Conservation (phyloP, 2,797 vertebrate genomes). For the Enteromius treurensis region DNA sequence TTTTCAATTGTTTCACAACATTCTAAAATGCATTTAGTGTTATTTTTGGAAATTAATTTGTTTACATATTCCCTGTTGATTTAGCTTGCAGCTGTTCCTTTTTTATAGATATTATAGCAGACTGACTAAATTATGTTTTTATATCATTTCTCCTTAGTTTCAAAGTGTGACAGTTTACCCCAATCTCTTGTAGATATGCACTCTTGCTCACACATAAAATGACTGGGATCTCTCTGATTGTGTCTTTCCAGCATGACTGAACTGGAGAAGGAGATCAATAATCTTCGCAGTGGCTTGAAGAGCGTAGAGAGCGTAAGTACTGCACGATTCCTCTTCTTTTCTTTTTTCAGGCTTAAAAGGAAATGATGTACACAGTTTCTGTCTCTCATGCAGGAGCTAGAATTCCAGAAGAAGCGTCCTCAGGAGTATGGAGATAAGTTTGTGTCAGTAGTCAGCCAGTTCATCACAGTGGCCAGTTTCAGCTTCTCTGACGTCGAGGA, state of each 20-base stretch:
- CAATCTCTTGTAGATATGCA: neutral
- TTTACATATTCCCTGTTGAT: neutral
- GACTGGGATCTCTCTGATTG: neutral
- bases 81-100: neutral
- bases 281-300: constrained; percentile 90
- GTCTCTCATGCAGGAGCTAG: constrained; percentile 83
- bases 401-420: constrained; percentile 89
- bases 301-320: constrained; percentile 93
- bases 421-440: constrained; percentile 92
- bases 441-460: constrained; percentile 97
- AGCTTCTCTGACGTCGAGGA: constrained; percentile 98
- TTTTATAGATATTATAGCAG: neutral
- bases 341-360: neutral
- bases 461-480: constrained; percentile 96
- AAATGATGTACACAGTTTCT: neutral
- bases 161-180: neutral
- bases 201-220: neutral
- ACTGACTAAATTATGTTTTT: neutral
- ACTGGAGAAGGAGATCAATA: constrained; percentile 95
- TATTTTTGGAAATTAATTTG: neutral
- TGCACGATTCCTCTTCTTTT: neutral
- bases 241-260: constrained; percentile 89
- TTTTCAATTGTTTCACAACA: neutral
- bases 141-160: neutral
- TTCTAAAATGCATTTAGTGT: neutral